Base-by-base conservation (phyloP, 64 coral and sea anemone genomes). In the Porites australiensis region DNA sequence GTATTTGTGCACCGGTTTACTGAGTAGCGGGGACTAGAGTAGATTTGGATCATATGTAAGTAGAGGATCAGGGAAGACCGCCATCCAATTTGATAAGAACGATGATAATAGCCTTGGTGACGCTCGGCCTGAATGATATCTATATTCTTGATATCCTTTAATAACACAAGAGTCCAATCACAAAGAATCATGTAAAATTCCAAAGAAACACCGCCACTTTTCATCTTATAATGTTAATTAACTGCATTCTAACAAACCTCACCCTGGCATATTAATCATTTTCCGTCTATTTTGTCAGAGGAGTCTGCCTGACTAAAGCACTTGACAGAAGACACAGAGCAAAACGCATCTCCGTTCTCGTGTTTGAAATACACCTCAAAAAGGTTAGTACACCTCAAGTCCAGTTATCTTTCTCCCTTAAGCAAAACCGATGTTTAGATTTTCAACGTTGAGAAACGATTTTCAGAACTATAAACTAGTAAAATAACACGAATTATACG, bases 211-310 rank as follows among this genome's bases (percentile, higher is more conserved):
- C 79, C 79, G 79, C 43, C 81, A 52, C 81, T 84, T 78, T 9
- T 15, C n/a, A 81, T 20, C 76, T 55, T 2, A 8, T 37, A 16
- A 63, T 68, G 62, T 83, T 83, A 84, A 84, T 84, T 84, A 84
- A 84, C 53, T 61, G n/a, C 79, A 64, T 84, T 84, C 49, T 78
- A 78, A 78, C 50, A 55, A 78, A 53, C 50, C 50, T 22, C 75
- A 57, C 49, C 54, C 47, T 8, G 54, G 7, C 7, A 23, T 7
- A 8, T 55, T 55, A 78, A 54, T 21, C n/a, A 18, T 27, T 51
- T 78, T 68, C 63, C 63, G 81, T 84, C 63, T 84, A 52, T 84
- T 84, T 50, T 65, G 81, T 84, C 9, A 67, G 49, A 83, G 81
- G 45, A 84, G 81, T 19, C 81, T 84, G 9, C 61, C 45, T 67